Evolutionary conservation across 2,888 invertebrate species (phyloP), one percentile per base, ranked within the genome.

Genomic region (Selenia dentaria): DNA sequence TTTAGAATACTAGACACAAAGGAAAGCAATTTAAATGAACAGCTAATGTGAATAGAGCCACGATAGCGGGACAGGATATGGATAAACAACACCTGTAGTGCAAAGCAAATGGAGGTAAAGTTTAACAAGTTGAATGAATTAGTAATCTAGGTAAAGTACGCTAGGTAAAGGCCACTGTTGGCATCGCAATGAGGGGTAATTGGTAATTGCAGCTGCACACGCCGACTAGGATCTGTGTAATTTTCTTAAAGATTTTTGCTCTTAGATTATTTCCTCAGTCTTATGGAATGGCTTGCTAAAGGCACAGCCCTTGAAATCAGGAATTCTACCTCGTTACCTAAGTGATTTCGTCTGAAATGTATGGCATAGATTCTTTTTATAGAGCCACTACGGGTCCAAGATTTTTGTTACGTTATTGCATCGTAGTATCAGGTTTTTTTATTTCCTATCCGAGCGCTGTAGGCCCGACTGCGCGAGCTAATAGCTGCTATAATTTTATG

Each of bases 101-200:
- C 12, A 28, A 37, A 28, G 18, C 27, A 37, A 28, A 37, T 26
- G 37, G 37, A 28, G 28, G n/a, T 37, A 20, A 27, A 27, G 18
- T 10, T 5, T 36, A 45, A 45, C 37, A 28, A 34, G 24, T 27
- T 25, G 16, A 26, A 35, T 45, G 45, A 53, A 52, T 53, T 49
- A 53, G 54, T 49, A 51, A 55, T 51, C 43, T 38, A n/a, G n/a
- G n/a, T n/a, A n/a, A n/a, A 52, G 50, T 26, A 29, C 41, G 37
- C 16, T 24, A 10, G 29, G 38, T 41, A 41, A 44, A 50, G 50
- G 40, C 40, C 35, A 49, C 39, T 22, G 43, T 37, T 46, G 34
- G 52, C 54, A 58, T 51, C 36, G 37, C 46, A 56, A 56, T 53
- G 52, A 48, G 37, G 13, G 44, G 44, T 52, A 52, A 57, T 54